Percentiles rank a stretch among this genome's conserved stretches.
Conservation (phyloP, 1,140 invertebrate species). For the Drosophila mojavensis region DNA sequence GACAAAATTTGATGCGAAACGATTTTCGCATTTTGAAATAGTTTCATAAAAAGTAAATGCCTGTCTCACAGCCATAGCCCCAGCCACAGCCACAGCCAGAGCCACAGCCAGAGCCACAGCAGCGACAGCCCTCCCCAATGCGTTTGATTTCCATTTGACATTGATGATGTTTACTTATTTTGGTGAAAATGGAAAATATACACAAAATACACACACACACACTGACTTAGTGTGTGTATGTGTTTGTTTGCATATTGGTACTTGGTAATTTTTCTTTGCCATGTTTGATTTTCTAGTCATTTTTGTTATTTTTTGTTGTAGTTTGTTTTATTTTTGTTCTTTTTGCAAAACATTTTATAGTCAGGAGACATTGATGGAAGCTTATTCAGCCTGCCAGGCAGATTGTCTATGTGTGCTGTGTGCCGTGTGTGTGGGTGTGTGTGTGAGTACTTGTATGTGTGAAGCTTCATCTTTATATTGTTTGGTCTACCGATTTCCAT, state of each 20-base stretch:
- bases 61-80: neutral
- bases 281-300: conserved; percentile 24
- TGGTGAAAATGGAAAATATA: conserved; percentile 81
- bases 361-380: conserved; percentile 58
- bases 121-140: conserved; percentile 35
- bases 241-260: conserved; percentile 31
- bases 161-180: conserved; percentile 83
- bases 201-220: conserved; percentile 39
- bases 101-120: neutral
- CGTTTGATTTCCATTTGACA: conserved; percentile 79
- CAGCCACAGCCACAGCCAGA: neutral
- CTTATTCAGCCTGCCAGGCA: conserved; percentile 27
- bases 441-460: neutral
- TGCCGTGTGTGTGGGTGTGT: neutral
- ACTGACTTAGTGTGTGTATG: conserved; percentile 12
- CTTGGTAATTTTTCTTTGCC: conserved; percentile 55
- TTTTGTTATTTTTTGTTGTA: conserved; percentile 36
- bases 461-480: conserved; percentile 16
- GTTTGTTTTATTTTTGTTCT: conserved; percentile 30
- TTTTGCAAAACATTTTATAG: conserved; percentile 49
- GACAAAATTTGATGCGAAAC: conserved; percentile 82
- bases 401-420: neutral
- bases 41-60: conserved; percentile 80
- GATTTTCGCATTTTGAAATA: conserved; percentile 80
- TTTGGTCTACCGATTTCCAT: conserved; percentile 29